These are phyloP conservation scores for Actenoides hombroni DNA, from an alignment of 2,113 vertebrate genomes.

Conservation along the genomic window DNA sequence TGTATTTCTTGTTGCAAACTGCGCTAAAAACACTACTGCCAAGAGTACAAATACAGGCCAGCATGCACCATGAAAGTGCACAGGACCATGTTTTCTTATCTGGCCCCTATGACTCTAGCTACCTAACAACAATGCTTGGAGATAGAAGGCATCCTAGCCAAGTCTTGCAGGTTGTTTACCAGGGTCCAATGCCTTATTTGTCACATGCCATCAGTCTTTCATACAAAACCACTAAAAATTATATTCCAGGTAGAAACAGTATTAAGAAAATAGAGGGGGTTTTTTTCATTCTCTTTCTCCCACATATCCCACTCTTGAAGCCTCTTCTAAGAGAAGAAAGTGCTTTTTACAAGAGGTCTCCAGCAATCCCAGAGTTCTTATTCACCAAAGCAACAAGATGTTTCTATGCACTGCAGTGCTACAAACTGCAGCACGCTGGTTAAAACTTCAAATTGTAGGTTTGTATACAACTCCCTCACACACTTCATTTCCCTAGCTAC, in stretches of 20 bases:
- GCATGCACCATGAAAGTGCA: rapidly evolving
- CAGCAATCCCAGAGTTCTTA: not conserved
- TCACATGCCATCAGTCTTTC: not conserved
- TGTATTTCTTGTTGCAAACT: not conserved
- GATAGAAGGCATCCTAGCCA: not conserved
- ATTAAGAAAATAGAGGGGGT: not conserved
- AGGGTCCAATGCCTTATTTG: not conserved
- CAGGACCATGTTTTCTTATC: not conserved
- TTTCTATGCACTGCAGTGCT: not conserved
- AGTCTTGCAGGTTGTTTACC: not conserved
- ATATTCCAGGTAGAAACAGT: not conserved
- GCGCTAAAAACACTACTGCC: not conserved
- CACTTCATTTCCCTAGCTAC: not conserved
- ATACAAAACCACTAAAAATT: not conserved
- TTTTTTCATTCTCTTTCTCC: not conserved
- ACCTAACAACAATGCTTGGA: not conserved
- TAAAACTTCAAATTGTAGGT: not conserved
- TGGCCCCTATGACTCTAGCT: not conserved
- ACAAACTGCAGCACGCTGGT: not conserved
- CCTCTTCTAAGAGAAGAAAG: not conserved
- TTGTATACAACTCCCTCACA: not conserved
- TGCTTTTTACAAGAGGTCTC: not conserved
- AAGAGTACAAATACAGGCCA: not conserved
- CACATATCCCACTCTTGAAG: not conserved
- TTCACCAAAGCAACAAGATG: not conserved